Evolutionary conservation across 2,888 invertebrate species (phyloP), one percentile per base, ranked within the genome.

Genomic region (Lampropteryx suffumata): DNA sequence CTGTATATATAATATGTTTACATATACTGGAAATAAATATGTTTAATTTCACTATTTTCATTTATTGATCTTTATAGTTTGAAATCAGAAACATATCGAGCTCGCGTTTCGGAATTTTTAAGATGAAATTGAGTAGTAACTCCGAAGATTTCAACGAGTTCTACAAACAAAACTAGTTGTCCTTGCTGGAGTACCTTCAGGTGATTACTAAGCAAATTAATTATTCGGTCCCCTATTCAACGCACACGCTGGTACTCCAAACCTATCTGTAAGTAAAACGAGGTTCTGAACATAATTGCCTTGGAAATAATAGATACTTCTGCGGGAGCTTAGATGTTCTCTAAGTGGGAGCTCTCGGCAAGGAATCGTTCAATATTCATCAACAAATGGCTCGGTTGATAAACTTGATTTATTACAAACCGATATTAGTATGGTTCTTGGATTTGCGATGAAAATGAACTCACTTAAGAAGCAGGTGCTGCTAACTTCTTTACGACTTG

Each of bases 261-360:
- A 69, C 62, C 64, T 65, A 74, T 76, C 67, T 71, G 65, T 65
- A 67, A 70, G 65, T 69, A 71, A 69, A 72, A 71, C 71, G 71
- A 66, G 59, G 48, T 39, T 62, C 84, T 85, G 86, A 73, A 79
- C 70, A 76, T 84, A 84, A 86, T 84, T 80, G 85, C 74, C 67
- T 75, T 67, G 73, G 73, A 73, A 74, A 78, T 82, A 80, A 84
- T 76, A 75, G 71, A 76, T 74, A 76, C 76, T 73, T 75, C 65
- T 70, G 67, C 61, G 59, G 58, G 57, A 59, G 66, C 66, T 69
- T 60, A 68, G 63, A 66, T 57, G 64, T 57, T 63, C 63, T 61
- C 63, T 63, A 65, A 71, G 67, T 70, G 68, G 65, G 61, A 62
- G 68, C 58, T 62, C 62, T 71, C 62, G 63, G 51, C 62, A 59